These are phyloP conservation scores for Danaus chrysippus DNA, from an alignment of 2,888 invertebrate species.

Conservation along the genomic window DNA sequence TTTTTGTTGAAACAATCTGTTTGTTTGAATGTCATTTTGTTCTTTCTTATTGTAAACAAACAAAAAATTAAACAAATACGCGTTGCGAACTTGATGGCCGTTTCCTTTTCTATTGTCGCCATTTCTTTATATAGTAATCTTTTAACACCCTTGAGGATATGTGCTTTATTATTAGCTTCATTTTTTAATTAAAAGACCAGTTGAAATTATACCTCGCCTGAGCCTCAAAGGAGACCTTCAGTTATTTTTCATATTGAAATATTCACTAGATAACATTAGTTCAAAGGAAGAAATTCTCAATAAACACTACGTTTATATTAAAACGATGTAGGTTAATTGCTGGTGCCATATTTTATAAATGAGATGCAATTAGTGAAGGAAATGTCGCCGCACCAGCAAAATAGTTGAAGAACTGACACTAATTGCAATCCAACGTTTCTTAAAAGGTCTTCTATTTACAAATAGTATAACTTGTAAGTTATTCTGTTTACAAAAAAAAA, in stretches of 20 bases:
- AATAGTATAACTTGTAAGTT: constrained; percentile 1
- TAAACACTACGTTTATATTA: constrained; percentile 24
- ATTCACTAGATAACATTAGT: constrained; percentile 16
- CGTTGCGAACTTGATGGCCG: background rate
- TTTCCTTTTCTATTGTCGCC: background rate
- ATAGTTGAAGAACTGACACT: constrained; percentile 33
- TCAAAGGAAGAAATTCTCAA: constrained; percentile 30
- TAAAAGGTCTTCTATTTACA: constrained; percentile 10
- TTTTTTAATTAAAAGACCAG: constrained; percentile 22
- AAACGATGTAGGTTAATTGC: constrained; percentile 38
- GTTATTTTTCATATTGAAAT: constrained; percentile 21
- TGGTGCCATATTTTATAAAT: constrained; percentile 35
- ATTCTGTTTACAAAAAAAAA: background rate
- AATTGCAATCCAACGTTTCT: constrained; percentile 30
- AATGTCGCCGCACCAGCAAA: constrained; percentile 34
- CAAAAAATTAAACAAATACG: background rate
- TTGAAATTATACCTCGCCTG: constrained; percentile 18
- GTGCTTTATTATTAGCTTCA: constrained; percentile 11
- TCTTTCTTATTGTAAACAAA: constrained; percentile 3
- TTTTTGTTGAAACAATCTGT: constrained; percentile 51
- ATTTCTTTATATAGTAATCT: background rate
- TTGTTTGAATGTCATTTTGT: constrained; percentile 35
- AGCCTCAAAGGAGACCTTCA: constrained; percentile 12
- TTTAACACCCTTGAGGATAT: background rate
- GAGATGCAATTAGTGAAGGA: constrained; percentile 39